Conservation (phyloP, 2,113 vertebrate genomes). For the Brachypodius melanocephalos region DNA sequence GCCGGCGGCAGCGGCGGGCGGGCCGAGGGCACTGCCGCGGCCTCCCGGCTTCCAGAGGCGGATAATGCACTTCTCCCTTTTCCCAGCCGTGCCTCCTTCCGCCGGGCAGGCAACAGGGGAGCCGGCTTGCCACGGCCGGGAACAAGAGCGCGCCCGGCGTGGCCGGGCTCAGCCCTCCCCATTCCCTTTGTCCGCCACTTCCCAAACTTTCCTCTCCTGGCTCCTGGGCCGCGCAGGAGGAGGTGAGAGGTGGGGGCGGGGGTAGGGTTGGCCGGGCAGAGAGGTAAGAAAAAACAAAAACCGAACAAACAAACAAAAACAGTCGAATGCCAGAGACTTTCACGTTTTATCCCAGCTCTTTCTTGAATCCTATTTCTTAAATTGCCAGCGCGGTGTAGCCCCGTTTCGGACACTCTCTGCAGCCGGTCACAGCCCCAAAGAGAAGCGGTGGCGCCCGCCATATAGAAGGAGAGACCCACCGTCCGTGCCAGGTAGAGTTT, state of each 20-base stretch:
- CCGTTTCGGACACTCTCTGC: conserved; percentile 70
- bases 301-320: background rate
- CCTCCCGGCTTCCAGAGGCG: background rate
- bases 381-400: conserved; percentile 73
- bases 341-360: background rate
- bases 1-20: background rate
- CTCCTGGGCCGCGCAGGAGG: conserved; percentile 4
- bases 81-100: background rate
- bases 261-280: background rate
- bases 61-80: background rate
- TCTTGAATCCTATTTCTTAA: conserved; percentile 74
- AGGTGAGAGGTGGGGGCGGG: conserved; percentile 7
- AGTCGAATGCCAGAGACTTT: background rate
- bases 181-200: conserved; percentile 56
- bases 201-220: conserved; percentile 64
- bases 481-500: conserved; percentile 72
- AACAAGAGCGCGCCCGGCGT: background rate
- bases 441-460: conserved; percentile 67
- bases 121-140: background rate
- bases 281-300: conserved; percentile 1
- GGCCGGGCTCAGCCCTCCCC: background rate
- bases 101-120: background rate
- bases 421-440: conserved; percentile 60
- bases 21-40: background rate
- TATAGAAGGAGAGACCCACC: conserved; percentile 66